Evolutionary conservation across 2,797 vertebrate genomes (phyloP).

Genomic region (Muscicapa striata): DNA sequence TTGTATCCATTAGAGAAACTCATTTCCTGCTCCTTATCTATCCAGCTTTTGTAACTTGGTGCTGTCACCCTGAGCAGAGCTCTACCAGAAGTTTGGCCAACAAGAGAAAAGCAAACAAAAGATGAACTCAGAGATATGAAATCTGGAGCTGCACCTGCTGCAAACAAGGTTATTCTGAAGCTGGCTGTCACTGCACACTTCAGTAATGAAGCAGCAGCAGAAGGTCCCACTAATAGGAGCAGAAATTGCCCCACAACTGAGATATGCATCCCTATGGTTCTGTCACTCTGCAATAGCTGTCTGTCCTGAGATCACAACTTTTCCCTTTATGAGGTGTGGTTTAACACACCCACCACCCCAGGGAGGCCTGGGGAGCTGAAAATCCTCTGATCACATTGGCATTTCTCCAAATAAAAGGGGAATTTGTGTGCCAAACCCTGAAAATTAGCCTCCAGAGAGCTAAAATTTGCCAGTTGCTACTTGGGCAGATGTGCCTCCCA

Average conservation of each 20-base stretch:
- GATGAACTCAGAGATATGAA: not conserved
- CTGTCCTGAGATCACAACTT: not conserved
- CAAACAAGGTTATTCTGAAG: not conserved
- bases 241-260: not conserved
- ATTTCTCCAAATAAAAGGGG: not conserved
- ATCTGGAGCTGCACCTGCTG: conserved; percentile 6
- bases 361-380: not conserved
- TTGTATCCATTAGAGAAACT: not conserved
- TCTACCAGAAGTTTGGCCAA: conserved; percentile 4
- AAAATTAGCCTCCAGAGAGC: not conserved
- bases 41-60: not conserved
- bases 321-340: not conserved
- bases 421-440: not conserved
- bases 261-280: not conserved
- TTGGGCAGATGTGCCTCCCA: not conserved
- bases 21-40: conserved; percentile 4
- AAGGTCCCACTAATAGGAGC: not conserved
- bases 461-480: not conserved
- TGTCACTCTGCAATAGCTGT: not conserved
- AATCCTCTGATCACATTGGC: not conserved
- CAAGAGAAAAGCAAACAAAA: conserved; percentile 22
- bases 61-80: not conserved
- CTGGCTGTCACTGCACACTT: not conserved
- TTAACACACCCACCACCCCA: not conserved
- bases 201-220: not conserved